Conservation (phyloP, 2,113 vertebrate genomes). For the Andinoacara biseriatus region DNA sequence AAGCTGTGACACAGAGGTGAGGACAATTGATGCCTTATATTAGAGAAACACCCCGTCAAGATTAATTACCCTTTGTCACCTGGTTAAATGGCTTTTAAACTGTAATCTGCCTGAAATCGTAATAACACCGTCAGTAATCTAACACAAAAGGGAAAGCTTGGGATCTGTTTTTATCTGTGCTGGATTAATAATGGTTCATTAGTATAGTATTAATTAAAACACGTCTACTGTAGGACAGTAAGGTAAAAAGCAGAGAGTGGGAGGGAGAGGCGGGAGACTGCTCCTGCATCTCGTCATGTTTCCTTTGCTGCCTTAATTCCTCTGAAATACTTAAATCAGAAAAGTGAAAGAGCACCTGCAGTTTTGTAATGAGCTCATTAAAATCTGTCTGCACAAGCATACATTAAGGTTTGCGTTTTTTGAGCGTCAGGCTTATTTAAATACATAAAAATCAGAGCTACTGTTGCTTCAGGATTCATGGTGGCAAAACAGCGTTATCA, state of each 20-base stretch:
- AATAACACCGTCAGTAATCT: slow-evolving; percentile 63
- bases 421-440: not conserved
- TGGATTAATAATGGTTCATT: slow-evolving; percentile 67
- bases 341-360: slow-evolving; percentile 46
- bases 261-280: not conserved
- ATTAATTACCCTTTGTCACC: slow-evolving; percentile 64
- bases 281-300: slow-evolving; percentile 20
- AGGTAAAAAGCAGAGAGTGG: slow-evolving; percentile 20
- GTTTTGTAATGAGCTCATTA: slow-evolving; percentile 54
- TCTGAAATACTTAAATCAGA: slow-evolving; percentile 53
- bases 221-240: slow-evolving; percentile 25
- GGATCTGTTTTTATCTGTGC: slow-evolving; percentile 51
- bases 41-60: slow-evolving; percentile 45
- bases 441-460: not conserved
- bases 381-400: slow-evolving; percentile 31
- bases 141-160: slow-evolving; percentile 55
- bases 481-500: slow-evolving; percentile 8
- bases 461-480: not conserved
- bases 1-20: slow-evolving; percentile 64
- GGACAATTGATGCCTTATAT: slow-evolving; percentile 55
- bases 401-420: not conserved
- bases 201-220: slow-evolving; percentile 53
- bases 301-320: slow-evolving; percentile 37
- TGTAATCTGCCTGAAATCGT: slow-evolving; percentile 71
- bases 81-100: slow-evolving; percentile 60